Evolutionary conservation across 1,140 invertebrate species (phyloP), one percentile per base, ranked within the genome.

Genomic region (Ganaspis sp.): DNA sequence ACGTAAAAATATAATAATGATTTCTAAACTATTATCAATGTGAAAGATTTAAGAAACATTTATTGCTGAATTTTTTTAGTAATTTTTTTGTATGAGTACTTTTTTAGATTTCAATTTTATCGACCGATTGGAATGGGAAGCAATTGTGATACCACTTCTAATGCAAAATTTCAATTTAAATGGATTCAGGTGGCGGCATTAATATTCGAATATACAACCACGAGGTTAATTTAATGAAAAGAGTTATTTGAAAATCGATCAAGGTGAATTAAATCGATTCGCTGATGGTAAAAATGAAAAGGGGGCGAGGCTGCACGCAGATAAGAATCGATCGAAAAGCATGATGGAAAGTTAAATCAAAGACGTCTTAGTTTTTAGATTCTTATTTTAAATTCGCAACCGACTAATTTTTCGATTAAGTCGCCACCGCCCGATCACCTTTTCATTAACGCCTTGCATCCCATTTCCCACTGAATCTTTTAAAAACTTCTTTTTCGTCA

Each of bases 381-480:
- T 11, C 19, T 54, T 54, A 21, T 54, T 23, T 54, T 23, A 6
- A 19, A 19, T 49, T 1, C 15, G 12, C 17, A 17, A 49, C 17
- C 45, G 17, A 17, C 45, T 54, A 54, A 54, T 54, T 23, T 54
- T 54, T 54, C 53, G 53, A 54, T 54, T 54, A 54, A 54, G 53
- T 49, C 45, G 19, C 17, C 15, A 49, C 19, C 45, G 17, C 19
- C 8, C 19, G 9, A 11, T 54, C 19, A 9, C 19, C 17, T 54
- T 54, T 54, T 23, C 9, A 54, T 23, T 54, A 19, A 9, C 53
- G 53, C 53, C 53, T 54, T 23, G 19, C 53, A 11, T 54, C n/a
- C 5, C 9, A 19, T 17, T 23, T 54, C 9, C 53, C 5, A 5
- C 9, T 1, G 17, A n/a, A 21, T n/a, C n/a, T n/a, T n/a, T n/a